Conservation (phyloP, 2,113 vertebrate genomes). For the Anolis carolinensis region DNA sequence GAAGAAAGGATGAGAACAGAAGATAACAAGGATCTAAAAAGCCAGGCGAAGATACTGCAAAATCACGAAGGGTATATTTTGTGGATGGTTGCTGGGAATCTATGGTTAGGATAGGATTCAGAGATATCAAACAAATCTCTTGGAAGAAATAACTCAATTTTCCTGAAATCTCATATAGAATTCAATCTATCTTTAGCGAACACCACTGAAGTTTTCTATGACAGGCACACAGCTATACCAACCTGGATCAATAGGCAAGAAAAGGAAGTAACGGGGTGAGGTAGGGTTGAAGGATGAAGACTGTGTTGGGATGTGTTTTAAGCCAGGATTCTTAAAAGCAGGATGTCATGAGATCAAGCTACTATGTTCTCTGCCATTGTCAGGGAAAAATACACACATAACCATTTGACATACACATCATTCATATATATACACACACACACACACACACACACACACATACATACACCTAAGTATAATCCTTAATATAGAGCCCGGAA, state of each 20-base stretch:
- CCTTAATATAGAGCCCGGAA: too few species aligned
- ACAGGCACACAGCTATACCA: neutral
- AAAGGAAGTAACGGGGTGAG: neutral
- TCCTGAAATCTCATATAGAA: neutral
- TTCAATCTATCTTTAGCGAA: neutral
- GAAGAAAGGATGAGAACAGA: neutral
- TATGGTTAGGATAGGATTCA: neutral
- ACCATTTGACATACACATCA: too few species aligned
- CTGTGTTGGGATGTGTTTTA: too few species aligned
- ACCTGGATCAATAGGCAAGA: neutral
- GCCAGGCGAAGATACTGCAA: neutral
- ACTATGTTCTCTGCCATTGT: too few species aligned
- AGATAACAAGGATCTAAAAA: neutral
- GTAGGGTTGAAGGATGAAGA: neutral
- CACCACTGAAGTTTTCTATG: neutral
- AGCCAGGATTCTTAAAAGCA: neutral
- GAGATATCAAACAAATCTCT: too few species aligned
- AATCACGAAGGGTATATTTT: neutral
- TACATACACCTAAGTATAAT: too few species aligned
- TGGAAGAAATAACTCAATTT: neutral
- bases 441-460: too few species aligned
- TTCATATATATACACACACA: too few species aligned
- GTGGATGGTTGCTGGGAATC: neutral
- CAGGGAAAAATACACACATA: too few species aligned
- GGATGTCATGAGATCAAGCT: neutral